Base-by-base conservation (phyloP, 2,113 vertebrate species). In the Todiramphus saurophagus region DNA sequence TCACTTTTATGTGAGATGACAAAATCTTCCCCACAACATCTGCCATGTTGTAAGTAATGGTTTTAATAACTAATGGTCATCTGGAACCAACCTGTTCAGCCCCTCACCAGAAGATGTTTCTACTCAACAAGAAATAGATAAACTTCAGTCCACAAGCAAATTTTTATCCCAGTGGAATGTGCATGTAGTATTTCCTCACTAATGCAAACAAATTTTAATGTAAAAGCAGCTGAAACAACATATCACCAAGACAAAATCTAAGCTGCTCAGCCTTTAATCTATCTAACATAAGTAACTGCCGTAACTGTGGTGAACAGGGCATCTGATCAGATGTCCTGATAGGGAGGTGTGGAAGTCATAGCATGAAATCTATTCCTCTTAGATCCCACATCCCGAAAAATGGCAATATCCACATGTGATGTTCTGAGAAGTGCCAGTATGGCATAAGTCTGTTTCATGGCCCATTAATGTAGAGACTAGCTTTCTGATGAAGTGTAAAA, bases 321-420 rank as follows among this genome's bases (percentile, higher is more conserved):
- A 92, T 73, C 95, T 97, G 83, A 95, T 89, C 80, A 84, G 51
- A 75, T 68, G 81, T 67, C 48, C 30, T 73, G 24, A 60, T 93
- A 94, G 72, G 91, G 89, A 94, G 94, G 91, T 73, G 92, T 96
- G 95, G 93, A 94, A 96, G 93, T 94, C 77, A 18, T 81, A 89
- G 93, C 92, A 95, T 97, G 91, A 95, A 94, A 81, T 91, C 80
- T 95, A 89, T 94, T 91, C 69, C 43, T 91, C 73, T 56, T 75
- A 28, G 80, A 78, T 89, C 95, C 93, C 89, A 97, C 94, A 58
- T 75, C 37, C 75, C 8, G 0, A 92, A 95, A 92, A 86, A 93
- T 86, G 90, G 41, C 77, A 75, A 56, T 75, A 92, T 60, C 74
- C 0, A 0, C 63, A 48, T 53, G 60, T 60, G 73, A 70, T 78